A percentile compares a stretch with the other conserved stretches of the same genome.
Evolutionary conservation across 2,888 invertebrate species (phyloP).

Genomic region (Camptogramma bilineatum): DNA sequence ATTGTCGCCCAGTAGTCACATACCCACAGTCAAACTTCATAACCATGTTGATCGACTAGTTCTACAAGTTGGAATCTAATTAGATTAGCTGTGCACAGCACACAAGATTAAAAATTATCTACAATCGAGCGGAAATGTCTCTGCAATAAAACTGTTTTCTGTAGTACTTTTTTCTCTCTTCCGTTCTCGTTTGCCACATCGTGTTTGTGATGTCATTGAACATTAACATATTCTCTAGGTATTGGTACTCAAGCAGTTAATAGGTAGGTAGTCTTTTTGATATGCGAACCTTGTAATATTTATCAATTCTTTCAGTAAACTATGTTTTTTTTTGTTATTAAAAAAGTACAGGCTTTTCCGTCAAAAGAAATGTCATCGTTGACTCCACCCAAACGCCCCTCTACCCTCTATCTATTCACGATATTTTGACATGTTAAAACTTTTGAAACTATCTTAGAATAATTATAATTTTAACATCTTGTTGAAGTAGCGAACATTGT

Average conservation of each 20-base stretch:
- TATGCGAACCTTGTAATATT: conserved; percentile 36
- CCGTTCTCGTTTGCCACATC: conserved; percentile 66
- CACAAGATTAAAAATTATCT: conserved; percentile 69
- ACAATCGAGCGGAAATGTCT: conserved; percentile 71
- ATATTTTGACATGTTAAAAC: too few species aligned
- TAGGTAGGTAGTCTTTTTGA: conserved; percentile 28
- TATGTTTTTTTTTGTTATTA: background rate
- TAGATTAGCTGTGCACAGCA: conserved; percentile 65
- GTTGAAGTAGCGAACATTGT: too few species aligned
- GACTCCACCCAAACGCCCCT: too few species aligned
- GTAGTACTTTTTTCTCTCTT: conserved; percentile 67
- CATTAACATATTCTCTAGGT: conserved; percentile 49
- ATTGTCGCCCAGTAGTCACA: conserved; percentile 58
- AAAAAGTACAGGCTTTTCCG: too few species aligned
- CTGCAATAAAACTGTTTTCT: conserved; percentile 71
- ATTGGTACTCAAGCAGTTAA: conserved; percentile 35
- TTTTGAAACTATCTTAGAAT: too few species aligned
- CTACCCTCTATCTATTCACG: too few species aligned
- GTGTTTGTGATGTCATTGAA: conserved; percentile 63
- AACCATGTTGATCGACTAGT: conserved; percentile 66
- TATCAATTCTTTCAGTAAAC: conserved; percentile 32
- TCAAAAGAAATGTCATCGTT: too few species aligned
- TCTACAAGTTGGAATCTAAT: conserved; percentile 67
- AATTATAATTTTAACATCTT: too few species aligned
- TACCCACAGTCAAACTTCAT: conserved; percentile 54